Base-by-base conservation (phyloP, 2,797 vertebrate genomes). In the Staurois parvus region DNA sequence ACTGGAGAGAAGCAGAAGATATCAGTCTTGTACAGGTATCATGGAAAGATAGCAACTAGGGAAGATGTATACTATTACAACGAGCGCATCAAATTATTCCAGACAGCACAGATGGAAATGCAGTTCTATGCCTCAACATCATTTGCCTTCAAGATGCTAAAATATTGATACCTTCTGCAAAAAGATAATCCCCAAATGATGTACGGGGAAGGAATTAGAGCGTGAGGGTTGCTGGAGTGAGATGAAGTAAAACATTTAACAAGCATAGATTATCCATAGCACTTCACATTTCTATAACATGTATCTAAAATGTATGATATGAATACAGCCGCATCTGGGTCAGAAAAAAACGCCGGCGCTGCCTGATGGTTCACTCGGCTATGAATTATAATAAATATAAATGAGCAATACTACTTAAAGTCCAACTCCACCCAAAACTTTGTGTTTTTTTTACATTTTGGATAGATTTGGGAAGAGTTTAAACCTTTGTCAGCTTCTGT, bases 101-200 rank as follows among this genome's bases (percentile, higher is more conserved):
- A 94, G 94, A 93, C 93, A 91, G 95, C 94, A 94, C 95, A 97
- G 96, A 97, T 96, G 95, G 95, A 97, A 94, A 96, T 95, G 94
- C 91, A 94, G 93, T 95, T 96, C 95, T 94, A 93, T 94, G 94
- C 96, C 95, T 95, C 96, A 95, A 97, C 95, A 97, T 96, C 94
- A 96, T 96, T 97, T 96, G 96, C 96, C 95, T 97, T 96, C 96
- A 95, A 96, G 88, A 84, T 93, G 91, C 95, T 97, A 88, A 96
- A 98, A 97, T 93, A 97, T 98, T 98, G 92, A 98, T 96, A 94
- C 90, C 89, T 88, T 93, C 93, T 94, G 93, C 92, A 91, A 92
- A 88, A 52, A 52, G 89, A 93, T 88, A 91, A 92, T 91, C 94
- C 94, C 94, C 93, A 90, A 90, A 88, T 91, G 88, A 93, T 93